Evolutionary conservation across 2,113 vertebrate species (phyloP), one percentile per base, ranked within the genome.

Genomic region (Pedionomus torquatus): DNA sequence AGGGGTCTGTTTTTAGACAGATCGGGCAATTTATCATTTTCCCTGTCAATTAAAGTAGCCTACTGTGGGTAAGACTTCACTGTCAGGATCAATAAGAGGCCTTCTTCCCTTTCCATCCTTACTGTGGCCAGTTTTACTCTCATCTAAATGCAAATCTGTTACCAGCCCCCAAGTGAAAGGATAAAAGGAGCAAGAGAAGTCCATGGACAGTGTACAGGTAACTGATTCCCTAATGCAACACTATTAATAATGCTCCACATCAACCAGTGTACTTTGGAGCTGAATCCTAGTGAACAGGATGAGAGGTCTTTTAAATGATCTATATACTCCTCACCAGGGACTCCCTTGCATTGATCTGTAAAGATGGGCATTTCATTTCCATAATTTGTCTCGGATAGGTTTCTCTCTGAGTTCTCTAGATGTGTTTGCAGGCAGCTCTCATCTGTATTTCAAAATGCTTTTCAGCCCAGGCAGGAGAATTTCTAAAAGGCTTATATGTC

Each of bases 311-410:
- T 95, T 87, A 93, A 96, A 89, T 89, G 91, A 96, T 93, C 87
- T 84, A 57, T 66, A 6, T 1, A 35, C 72, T 85, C 52, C 86
- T 87, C 92, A 80, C 35, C 69, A 74, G 92, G 90, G 92, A 92
- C 55, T 91, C 71, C 57, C 89, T 68, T 88, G 37, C 92, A 96
- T 63, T 90, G 95, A 94, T 97, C 89, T 89, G 83, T 58, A 80
- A 89, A 85, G 94, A 84, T 51, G 77, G 72, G 87, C 83, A 95
- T 97, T 97, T 96, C 65, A 87, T 97, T 96, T 69, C 89, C 87
- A 75, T 94, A 68, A 96, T 80, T 85, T 75, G 13, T 89, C 93
- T 94, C 15, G 1, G 57, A 52, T 25, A 87, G 46, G 25, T 83
- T 79, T 87, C 65, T 71, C 46, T 79, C 79, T 1, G 17, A 74